Evolutionary conservation across 1,140 invertebrate species (phyloP).

Genomic region (Ptiloglossa arizonensis): DNA sequence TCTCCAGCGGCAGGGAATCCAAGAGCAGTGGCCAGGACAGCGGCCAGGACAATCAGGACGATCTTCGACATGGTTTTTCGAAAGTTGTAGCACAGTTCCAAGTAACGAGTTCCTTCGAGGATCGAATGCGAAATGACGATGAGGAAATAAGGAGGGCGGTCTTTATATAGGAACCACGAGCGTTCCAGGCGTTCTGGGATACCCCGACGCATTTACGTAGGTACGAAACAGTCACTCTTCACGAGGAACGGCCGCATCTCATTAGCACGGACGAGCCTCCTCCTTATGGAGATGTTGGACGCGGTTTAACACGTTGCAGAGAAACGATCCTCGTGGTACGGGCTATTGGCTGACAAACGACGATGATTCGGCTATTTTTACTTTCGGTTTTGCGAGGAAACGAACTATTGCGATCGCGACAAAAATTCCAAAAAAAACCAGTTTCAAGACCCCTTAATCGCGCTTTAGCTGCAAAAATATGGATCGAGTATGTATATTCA

Average conservation of each 20-base stretch:
- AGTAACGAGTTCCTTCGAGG: neutral
- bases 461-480: too few species aligned
- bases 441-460: too few species aligned
- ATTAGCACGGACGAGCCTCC: slow-evolving; percentile 32
- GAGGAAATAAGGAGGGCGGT: slow-evolving; percentile 39
- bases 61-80: slow-evolving; percentile 13
- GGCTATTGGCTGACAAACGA: too few species aligned
- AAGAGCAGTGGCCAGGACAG: neutral
- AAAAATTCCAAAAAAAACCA: too few species aligned
- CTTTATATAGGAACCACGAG: slow-evolving; percentile 57
- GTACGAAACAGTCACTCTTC: slow-evolving; percentile 22
- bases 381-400: too few species aligned
- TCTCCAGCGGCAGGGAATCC: neutral
- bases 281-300: neutral
- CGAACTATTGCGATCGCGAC: too few species aligned
- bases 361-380: too few species aligned
- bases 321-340: too few species aligned
- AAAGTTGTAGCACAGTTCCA: neutral
- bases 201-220: slow-evolving; percentile 41
- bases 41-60: neutral
- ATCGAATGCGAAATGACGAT: slow-evolving; percentile 46
- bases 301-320: neutral
- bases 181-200: slow-evolving; percentile 42
- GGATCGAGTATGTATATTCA: too few species aligned
- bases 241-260: slow-evolving; percentile 33